Base-by-base conservation (phyloP, 1,140 invertebrate species). In the Meteorus sp. region DNA sequence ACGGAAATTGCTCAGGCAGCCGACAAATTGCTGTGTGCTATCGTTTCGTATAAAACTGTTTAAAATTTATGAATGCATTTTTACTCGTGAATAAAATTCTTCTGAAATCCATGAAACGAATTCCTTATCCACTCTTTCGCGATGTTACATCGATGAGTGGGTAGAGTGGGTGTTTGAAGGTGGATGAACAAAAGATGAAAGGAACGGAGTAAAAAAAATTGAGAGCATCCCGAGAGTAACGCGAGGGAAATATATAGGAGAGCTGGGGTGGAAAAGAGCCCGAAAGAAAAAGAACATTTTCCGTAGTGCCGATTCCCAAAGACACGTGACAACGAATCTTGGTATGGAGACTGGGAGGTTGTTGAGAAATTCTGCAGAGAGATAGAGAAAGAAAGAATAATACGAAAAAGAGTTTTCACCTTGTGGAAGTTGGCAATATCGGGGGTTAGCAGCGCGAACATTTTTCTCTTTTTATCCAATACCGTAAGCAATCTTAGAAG, bases 401-500 rank as follows among this genome's bases (percentile, higher is more conserved):
- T 22, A 29, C 27, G 29, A 35, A 33, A 50, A 23, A 50, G 45
- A 57, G 31, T 51, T 60, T 48, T 60, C 43, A 50, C 58, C 23
- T 29, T 39, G 35, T 54, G 53, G 41, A 67, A 54, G 52, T 62
- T 65, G 52, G 53, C 53, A 62, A 59, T 67, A 69, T 66, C 60
- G 61, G 55, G 44, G 20, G n/a, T n/a, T 39, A 23, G 7, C 20
- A 64, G 50, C 53, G 59, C 52, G 41, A 44, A 59, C 56, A 65
- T 61, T 70, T 67, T 60, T 37, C 37, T 51, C 41, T 53, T 47
- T 45, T 56, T 39, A 31, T 56, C 13, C 52, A 59, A 60, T 45
- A 62, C 58, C 62, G 45, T 59, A 63, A 61, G 56, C 65, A 67
- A 65, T 65, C 63, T 61, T 48, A 59, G 57, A 63, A 61, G 59